Evolutionary conservation across 2,888 invertebrate species (phyloP), one percentile per base, ranked within the genome.

Genomic region (Sicus ferrugineus): DNA sequence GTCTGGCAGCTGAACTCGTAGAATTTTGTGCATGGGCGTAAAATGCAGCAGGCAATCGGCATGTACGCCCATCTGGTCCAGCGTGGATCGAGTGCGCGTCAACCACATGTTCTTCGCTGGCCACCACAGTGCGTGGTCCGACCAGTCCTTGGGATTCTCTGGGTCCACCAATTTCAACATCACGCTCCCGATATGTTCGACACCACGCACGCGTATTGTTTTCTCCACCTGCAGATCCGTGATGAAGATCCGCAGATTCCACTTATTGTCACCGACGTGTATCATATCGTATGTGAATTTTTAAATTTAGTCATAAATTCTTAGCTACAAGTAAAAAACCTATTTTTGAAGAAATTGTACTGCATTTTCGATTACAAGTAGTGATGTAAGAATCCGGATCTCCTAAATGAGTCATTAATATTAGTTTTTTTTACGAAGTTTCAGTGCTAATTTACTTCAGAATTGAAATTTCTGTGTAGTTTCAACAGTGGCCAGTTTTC

Each of bases 81-180:
- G 87, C 0, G 99, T 99, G 78, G 95, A 95, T 71, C 97, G 90
- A 3, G 98, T 97, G 75, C 97, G 89, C 23, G 93, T 90, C 67
- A 99, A 88, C 99, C 99, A 99, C 80, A 91, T 89, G 87, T 98
- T 97, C 80, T 93, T 91, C 30, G 91, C 92, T 0, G 98, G 98
- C 99, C 98, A 99, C 97, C 98, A 99, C 1, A 99, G 89, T 0
- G 96, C 97, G 87, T 98, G 98, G 85, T 99, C 98, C 52, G 98
- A 98, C 98, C 98, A 99, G 86, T 99, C 98, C 87, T 95, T 94
- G 65, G 96, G 93, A 85, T 97, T 94, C 83, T 97, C 98, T 94
- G 97, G 90, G 87, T 95, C 97, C 70, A 97, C 98, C 77, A 99
- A 90, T 86, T 93, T 92, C 78, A 98, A 90, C 98, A 99, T 98